phyloP scores from a whole-genome alignment of 2,888 invertebrate genomes.

The Drosophila neonasuta region DNA sequence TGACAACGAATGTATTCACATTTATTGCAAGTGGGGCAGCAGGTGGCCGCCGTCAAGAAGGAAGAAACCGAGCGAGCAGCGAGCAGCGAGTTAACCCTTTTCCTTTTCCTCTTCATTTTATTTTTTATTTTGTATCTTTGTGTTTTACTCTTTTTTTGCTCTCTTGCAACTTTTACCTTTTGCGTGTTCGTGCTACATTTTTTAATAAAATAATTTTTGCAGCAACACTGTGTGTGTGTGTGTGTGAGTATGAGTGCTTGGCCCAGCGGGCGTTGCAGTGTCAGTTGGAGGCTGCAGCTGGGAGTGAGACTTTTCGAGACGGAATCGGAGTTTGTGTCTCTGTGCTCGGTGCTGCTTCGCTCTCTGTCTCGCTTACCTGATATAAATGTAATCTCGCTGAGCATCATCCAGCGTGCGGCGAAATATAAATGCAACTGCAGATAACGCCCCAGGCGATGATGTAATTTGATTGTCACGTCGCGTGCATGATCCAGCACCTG shows the following conservation, averaged over 20 bases:
- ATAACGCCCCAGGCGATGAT: constrained; percentile 89
- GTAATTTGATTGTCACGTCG: constrained; percentile 90
- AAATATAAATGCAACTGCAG: constrained; percentile 90
- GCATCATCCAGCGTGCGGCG: constrained; percentile 91
- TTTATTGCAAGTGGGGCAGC: constrained; percentile 55
- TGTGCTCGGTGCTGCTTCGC: no score
- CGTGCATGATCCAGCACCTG: constrained; percentile 89
- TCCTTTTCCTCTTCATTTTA: neutral
- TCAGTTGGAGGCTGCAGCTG: constrained; percentile 4
- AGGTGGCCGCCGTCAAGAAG: constrained; percentile 41
- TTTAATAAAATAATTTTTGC: constrained; percentile 58
- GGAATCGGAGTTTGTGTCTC: constrained; percentile 8
- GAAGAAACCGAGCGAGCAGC: constrained; percentile 32
- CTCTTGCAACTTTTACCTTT: constrained; percentile 27
- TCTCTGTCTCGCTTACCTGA: constrained; percentile 85
- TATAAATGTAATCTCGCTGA: constrained; percentile 92
- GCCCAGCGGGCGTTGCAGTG: constrained; percentile 44
- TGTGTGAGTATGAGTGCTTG: neutral
- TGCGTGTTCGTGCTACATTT: constrained; percentile 53
- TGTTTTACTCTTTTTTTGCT: neutral
- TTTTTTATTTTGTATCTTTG: constrained; percentile 2
- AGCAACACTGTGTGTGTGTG: neutral
- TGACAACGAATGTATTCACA: constrained; percentile 58
- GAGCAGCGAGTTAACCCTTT: constrained; percentile 52
- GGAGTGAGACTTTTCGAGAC: neutral